A percentile compares a stretch with the other conserved stretches of the same genome.
Evolutionary conservation across 2,797 vertebrate species (phyloP).

Genomic region (Lophius americanus): DNA sequence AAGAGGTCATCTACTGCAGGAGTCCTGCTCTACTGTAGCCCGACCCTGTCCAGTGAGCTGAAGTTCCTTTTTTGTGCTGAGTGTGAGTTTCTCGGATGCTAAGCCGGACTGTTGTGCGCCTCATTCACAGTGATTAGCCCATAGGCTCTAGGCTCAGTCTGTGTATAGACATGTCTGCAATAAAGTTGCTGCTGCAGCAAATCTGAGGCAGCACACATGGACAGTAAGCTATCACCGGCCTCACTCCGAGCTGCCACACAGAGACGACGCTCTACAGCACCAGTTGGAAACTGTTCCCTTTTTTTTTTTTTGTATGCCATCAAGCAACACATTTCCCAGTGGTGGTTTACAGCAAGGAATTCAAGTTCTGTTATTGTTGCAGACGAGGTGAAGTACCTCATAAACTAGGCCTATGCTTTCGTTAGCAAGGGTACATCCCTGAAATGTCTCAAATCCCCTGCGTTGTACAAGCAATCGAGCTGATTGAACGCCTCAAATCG

Average conservation of each 20-base stretch:
- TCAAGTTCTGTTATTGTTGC: not conserved
- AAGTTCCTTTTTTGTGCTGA: conserved; percentile 61
- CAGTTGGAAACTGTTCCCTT: conserved; percentile 1
- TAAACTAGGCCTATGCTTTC: not conserved
- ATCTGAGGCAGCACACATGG: conserved; percentile 57
- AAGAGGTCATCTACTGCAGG: conserved; percentile 30
- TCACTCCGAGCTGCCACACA: conserved; percentile 28
- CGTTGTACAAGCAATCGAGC: too few species aligned
- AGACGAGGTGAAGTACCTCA: not conserved
- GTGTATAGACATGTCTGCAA: conserved; percentile 58
- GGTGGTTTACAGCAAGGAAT: not conserved
- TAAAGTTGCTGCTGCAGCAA: conserved; percentile 74
- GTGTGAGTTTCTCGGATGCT: conserved; percentile 59
- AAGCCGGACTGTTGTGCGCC: conserved; percentile 69
- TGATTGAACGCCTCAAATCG: not conserved
- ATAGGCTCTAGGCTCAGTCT: conserved; percentile 65
- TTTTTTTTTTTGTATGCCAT: not conserved
- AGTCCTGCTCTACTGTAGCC: conserved; percentile 17
- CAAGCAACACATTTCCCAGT: not conserved
- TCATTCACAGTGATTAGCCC: conserved; percentile 72
- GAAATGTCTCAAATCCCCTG: too few species aligned
- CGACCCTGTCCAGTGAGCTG: conserved; percentile 43
- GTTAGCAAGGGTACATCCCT: too few species aligned
- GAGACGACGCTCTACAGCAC: conserved; percentile 17
- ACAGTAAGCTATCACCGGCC: conserved; percentile 58